A percentile compares a stretch with the other conserved stretches of the same genome.
These are phyloP conservation scores for Thyatira batis DNA, from an alignment of 2,888 invertebrate genomes.

Conservation along the genomic window DNA sequence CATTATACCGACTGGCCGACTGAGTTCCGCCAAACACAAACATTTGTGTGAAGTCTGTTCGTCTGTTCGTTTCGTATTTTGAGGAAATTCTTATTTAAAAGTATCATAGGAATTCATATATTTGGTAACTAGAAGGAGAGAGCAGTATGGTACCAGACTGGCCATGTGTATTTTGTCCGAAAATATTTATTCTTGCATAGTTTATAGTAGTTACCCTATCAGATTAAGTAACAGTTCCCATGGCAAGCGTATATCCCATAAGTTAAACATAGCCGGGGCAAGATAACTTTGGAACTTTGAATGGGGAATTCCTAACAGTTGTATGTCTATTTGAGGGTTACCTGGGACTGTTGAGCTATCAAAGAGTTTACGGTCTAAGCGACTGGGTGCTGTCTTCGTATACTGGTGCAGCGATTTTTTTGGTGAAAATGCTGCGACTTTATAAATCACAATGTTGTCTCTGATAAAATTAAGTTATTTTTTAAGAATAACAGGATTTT, in stretches of 20 bases:
- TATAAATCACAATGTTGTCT: too few species aligned
- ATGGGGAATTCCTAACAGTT: slow-evolving; percentile 54
- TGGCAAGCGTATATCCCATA: slow-evolving; percentile 13
- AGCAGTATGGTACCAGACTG: not conserved
- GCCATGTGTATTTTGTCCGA: too few species aligned
- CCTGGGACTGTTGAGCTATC: slow-evolving; percentile 10
- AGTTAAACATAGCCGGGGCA: not conserved
- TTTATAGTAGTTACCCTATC: slow-evolving; percentile 1
- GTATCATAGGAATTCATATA: too few species aligned
- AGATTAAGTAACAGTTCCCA: slow-evolving; percentile 31
- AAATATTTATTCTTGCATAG: not conserved
- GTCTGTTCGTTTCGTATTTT: too few species aligned
- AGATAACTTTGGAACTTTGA: slow-evolving; percentile 29
- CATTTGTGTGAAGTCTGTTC: too few species aligned
- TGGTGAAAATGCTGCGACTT: not conserved
- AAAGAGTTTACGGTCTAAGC: slow-evolving; percentile 6
- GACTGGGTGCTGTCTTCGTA: slow-evolving; percentile 1
- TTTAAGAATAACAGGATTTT: too few species aligned
- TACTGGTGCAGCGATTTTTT: not conserved
- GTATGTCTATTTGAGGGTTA: slow-evolving; percentile 42
- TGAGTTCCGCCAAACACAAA: too few species aligned
- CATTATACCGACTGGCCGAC: too few species aligned
- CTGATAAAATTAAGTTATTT: too few species aligned
- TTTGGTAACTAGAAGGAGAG: too few species aligned
- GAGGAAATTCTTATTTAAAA: too few species aligned